Evolutionary conservation across 2,797 vertebrate genomes (phyloP).

Genomic region (Natrix natrix): DNA sequence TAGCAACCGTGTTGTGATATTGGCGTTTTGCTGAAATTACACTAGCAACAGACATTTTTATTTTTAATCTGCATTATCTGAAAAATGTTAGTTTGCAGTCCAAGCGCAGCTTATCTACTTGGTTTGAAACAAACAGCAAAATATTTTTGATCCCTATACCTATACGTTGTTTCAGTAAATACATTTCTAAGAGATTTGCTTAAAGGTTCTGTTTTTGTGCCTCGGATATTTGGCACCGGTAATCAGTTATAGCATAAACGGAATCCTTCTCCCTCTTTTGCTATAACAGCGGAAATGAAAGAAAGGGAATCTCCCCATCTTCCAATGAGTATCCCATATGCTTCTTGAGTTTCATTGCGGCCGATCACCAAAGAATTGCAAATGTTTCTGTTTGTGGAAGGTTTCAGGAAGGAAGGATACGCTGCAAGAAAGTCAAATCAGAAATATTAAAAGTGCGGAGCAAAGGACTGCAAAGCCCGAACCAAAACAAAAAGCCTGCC

Average conservation of each 20-base stretch:
- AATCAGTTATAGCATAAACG: not conserved
- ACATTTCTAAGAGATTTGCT: not conserved
- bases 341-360: slow-evolving; percentile 4
- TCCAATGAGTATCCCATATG: not conserved
- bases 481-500: not conserved
- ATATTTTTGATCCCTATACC: not conserved
- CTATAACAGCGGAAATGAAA: not conserved
- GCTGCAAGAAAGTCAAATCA: slow-evolving; percentile 35
- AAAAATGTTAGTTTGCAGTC: not conserved
- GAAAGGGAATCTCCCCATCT: not conserved
- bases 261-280: not conserved
- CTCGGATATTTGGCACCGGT: not conserved
- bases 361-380: slow-evolving; percentile 1
- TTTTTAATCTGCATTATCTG: not conserved
- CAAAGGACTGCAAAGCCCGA: not conserved
- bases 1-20: not conserved
- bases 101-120: not conserved
- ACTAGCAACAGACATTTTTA: not conserved
- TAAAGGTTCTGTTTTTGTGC: slow-evolving; percentile 1
- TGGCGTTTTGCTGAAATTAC: not conserved
- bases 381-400: slow-evolving; percentile 41
- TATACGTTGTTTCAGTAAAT: not conserved
- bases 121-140: not conserved
- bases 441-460: slow-evolving; percentile 39
- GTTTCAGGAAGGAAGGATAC: not conserved